Evolutionary conservation across 2,888 invertebrate genomes (phyloP).

Genomic region (Latrodectus elegans): DNA sequence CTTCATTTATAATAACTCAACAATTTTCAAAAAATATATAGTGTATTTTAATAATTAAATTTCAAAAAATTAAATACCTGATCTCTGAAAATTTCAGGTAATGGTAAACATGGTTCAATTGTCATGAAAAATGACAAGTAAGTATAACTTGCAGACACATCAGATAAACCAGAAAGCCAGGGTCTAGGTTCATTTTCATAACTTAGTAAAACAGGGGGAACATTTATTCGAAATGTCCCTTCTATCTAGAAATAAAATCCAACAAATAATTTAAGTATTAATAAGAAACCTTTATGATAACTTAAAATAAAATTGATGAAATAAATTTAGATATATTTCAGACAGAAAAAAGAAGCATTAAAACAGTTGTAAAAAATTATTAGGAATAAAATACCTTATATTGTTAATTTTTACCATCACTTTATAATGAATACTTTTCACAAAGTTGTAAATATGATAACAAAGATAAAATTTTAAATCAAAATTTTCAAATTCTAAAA

Average conservation of each 20-base stretch:
- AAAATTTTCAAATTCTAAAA: no score
- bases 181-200: slow-evolving; percentile 76
- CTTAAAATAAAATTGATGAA: no score
- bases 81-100: slow-evolving; percentile 74
- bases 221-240: slow-evolving; percentile 85
- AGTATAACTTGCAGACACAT: slow-evolving; percentile 73
- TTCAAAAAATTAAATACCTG: slow-evolving; percentile 62
- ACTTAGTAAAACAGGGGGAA: slow-evolving; percentile 85
- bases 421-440: no score
- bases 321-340: no score
- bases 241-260: slow-evolving; percentile 81
- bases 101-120: slow-evolving; percentile 80
- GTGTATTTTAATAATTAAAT: neutral
- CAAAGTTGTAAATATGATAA: no score
- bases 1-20: neutral
- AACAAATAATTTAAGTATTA: neutral
- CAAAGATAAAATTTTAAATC: no score
- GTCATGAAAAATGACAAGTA: slow-evolving; percentile 81
- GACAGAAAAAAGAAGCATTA: no score
- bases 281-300: no score
- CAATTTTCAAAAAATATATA: neutral
- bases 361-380: no score
- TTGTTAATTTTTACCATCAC: no score
- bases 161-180: slow-evolving; percentile 56
- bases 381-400: no score